Base-by-base conservation (phyloP, 2,113 vertebrate genomes). In the Entelurus aequoreus region DNA sequence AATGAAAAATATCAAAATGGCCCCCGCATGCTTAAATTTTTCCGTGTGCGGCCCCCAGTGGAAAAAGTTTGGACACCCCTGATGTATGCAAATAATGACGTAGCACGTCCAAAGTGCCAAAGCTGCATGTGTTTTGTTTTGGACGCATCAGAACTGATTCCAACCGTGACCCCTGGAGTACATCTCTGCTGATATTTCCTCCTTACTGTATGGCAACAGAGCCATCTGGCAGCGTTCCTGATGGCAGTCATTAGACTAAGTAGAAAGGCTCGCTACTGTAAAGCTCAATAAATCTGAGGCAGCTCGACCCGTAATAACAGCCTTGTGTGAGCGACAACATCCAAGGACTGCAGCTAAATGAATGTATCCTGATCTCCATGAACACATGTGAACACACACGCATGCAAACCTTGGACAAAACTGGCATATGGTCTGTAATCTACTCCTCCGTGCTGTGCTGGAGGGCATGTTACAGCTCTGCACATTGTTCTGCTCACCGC, bases 211-310 rank as follows among this genome's bases (percentile, higher is more conserved):
- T 53, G 62, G 60, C 66, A 70, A 71, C 67, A 48, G 12, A 68
- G 67, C 72, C 78, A 83, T 83, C 78, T 87, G 82, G 71, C 81
- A 64, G 48, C 47, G 28, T 74, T 84, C 58, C 64, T 79, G 54
- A 52, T 75, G 78, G 78, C 60, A 71, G 50, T 82, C 84, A 88
- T 88, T 84, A 85, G 51, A 66, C 63, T 86, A 78, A 88, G 84
- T 81, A 76, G 73, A 76, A 71, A 62, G 66, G 68, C 68, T 69
- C 58, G 59, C 65, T 59, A 77, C 63, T 44, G 68, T 71, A 69
- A 62, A 77, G 73, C 72, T 80, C 75, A 63, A 79, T 87, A 84
- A 84, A 84, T 86, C 83, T 81, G 68, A 6, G 4, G 52, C 62
- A 54, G 38, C 70, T 65, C 48, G 52, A 58, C 48, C 72, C 71